Evolutionary conservation across 2,113 vertebrate genomes (phyloP).

Genomic region (Rhinolophus ferrumequinum): DNA sequence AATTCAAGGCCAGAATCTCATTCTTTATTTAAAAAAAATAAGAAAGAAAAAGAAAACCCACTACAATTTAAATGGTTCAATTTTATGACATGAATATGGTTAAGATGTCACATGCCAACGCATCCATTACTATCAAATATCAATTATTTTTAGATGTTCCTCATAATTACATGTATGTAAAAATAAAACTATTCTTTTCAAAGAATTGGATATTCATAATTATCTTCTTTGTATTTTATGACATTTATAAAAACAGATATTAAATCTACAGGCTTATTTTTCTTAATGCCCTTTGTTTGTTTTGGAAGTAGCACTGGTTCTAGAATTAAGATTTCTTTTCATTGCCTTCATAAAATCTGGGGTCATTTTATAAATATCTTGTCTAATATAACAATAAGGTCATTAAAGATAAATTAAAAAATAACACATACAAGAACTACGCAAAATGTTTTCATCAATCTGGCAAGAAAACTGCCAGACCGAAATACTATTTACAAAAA

Average conservation of each 20-base stretch:
- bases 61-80: neutral
- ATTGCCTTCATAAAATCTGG: slow-evolving; percentile 38
- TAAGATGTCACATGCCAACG: slow-evolving; percentile 1
- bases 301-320: slow-evolving; percentile 41
- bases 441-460: slow-evolving; percentile 18
- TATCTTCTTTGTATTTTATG: slow-evolving; percentile 22
- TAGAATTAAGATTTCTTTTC: slow-evolving; percentile 31
- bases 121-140: neutral
- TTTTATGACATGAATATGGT: neutral
- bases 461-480: slow-evolving; percentile 16
- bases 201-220: slow-evolving; percentile 5
- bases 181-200: slow-evolving; percentile 34
- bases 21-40: slow-evolving; percentile 9
- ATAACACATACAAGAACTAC: slow-evolving; percentile 12
- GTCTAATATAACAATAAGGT: slow-evolving; percentile 41
- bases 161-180: neutral
- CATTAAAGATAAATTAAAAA: slow-evolving; percentile 49
- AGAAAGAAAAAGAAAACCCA: neutral
- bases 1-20: neutral
- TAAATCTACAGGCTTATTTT: neutral
- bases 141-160: neutral
- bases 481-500: slow-evolving; percentile 62
- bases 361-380: slow-evolving; percentile 41
- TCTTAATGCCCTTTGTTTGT: neutral
- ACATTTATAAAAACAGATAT: slow-evolving; percentile 24